Conservation (phyloP, 2,888 invertebrate genomes). For the Cacoxenus indagator region DNA sequence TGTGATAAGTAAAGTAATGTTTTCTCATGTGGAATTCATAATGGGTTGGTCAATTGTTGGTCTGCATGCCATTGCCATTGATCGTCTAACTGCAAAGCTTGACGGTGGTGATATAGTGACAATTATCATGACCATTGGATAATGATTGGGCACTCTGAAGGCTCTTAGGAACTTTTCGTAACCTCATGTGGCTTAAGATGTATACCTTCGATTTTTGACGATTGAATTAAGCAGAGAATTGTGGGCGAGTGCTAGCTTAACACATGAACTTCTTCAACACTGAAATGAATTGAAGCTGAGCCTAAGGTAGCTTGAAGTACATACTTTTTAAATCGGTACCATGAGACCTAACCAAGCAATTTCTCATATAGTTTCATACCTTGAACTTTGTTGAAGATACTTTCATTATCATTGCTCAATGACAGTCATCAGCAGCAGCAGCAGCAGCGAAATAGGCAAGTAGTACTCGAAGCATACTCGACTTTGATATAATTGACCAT, state of each 20-base stretch:
- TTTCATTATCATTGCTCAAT: not conserved
- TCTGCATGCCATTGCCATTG: not conserved
- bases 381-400: too few relatives aligned
- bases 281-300: too few relatives aligned
- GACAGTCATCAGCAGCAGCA: not conserved
- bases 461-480: slow-evolving; percentile 6
- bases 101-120: not conserved
- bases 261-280: too few relatives aligned
- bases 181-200: too few relatives aligned
- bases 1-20: slow-evolving; percentile 50
- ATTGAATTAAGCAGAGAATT: too few relatives aligned
- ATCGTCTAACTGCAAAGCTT: not conserved
- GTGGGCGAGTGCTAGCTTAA: too few relatives aligned
- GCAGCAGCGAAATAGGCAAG: too few relatives aligned
- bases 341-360: too few relatives aligned
- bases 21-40: slow-evolving; percentile 57
- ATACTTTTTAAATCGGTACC: too few relatives aligned
- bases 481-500: slow-evolving; percentile 15
- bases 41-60: slow-evolving; percentile 43
- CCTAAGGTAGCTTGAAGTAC: too few relatives aligned
- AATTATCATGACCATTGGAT: not conserved
- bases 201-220: too few relatives aligned
- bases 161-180: not conserved
- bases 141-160: not conserved
- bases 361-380: too few relatives aligned